Percentiles rank a stretch among this genome's conserved stretches.
Evolutionary conservation across 2,888 invertebrate species (phyloP).

Genomic region (Pollenia amentaria): DNA sequence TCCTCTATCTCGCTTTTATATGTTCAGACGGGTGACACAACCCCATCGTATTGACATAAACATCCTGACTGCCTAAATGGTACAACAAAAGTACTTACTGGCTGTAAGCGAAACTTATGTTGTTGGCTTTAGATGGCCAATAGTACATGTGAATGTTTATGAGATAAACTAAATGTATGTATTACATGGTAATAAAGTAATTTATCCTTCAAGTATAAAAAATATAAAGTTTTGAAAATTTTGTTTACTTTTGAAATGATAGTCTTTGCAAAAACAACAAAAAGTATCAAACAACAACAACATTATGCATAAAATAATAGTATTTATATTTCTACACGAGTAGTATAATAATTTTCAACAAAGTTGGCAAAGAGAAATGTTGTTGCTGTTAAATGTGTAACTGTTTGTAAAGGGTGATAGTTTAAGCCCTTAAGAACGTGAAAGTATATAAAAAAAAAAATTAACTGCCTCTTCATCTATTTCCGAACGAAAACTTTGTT

Average conservation of each 20-base stretch:
- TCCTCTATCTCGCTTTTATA: neutral
- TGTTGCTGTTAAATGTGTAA: slow-evolving; percentile 30
- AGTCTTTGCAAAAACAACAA: slow-evolving; percentile 43
- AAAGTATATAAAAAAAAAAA: too few species aligned
- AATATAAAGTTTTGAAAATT: slow-evolving; percentile 60
- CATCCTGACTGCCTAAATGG: slow-evolving; percentile 45
- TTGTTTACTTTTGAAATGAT: slow-evolving; percentile 71
- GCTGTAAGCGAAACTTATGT: slow-evolving; percentile 29
- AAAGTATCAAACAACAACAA: slow-evolving; percentile 34
- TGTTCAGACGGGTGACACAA: neutral
- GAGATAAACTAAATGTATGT: neutral
- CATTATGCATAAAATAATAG: slow-evolving; percentile 1
- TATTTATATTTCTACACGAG: slow-evolving; percentile 27
- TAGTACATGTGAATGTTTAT: neutral
- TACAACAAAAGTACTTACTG: neutral
- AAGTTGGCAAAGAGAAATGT: slow-evolving; percentile 67
- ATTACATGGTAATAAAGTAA: neutral
- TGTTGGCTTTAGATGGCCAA: slow-evolving; percentile 29
- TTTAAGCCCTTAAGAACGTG: too few species aligned
- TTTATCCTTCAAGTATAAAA: slow-evolving; percentile 3
- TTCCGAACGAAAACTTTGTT: too few species aligned
- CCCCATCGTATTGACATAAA: slow-evolving; percentile 45
- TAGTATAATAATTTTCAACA: slow-evolving; percentile 51
- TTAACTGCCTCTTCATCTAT: too few species aligned
- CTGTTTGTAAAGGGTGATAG: neutral